Evolutionary conservation across 1,140 invertebrate species (phyloP).

Genomic region (Ostrea edulis): DNA sequence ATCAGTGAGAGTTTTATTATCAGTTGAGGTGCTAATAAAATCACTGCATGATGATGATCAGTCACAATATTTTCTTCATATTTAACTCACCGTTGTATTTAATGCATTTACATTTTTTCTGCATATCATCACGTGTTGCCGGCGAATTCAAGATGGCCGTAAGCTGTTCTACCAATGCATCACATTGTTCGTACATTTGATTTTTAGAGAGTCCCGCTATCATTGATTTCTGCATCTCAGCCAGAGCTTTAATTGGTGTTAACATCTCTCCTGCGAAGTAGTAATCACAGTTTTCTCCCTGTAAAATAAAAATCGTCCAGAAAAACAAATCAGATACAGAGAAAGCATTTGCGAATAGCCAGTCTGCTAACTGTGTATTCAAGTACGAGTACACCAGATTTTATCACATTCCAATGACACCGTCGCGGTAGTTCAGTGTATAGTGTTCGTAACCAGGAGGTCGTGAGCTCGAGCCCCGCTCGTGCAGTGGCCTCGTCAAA

Average conservation of each 20-base stretch:
- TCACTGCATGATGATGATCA: not conserved
- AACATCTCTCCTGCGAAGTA: slow-evolving; percentile 47
- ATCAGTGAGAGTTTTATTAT: not conserved
- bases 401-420: too few relatives aligned
- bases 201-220: slow-evolving; percentile 49
- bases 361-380: too few relatives aligned
- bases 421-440: too few relatives aligned
- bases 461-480: too few relatives aligned
- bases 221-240: slow-evolving; percentile 48
- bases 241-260: slow-evolving; percentile 43
- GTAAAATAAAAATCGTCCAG: too few relatives aligned
- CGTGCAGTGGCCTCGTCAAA: too few relatives aligned
- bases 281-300: slow-evolving; percentile 46
- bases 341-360: too few relatives aligned
- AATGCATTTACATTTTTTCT: slow-evolving; percentile 46
- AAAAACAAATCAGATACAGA: too few relatives aligned
- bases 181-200: slow-evolving; percentile 41
- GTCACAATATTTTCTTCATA: not conserved
- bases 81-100: slow-evolving; percentile 79
- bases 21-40: not conserved
- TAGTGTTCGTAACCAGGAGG: too few relatives aligned
- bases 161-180: not conserved
- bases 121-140: not conserved
- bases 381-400: too few relatives aligned
- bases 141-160: slow-evolving; percentile 23